Evolutionary conservation across 2,888 invertebrate species (phyloP).

Genomic region (Yponomeuta malinellus): DNA sequence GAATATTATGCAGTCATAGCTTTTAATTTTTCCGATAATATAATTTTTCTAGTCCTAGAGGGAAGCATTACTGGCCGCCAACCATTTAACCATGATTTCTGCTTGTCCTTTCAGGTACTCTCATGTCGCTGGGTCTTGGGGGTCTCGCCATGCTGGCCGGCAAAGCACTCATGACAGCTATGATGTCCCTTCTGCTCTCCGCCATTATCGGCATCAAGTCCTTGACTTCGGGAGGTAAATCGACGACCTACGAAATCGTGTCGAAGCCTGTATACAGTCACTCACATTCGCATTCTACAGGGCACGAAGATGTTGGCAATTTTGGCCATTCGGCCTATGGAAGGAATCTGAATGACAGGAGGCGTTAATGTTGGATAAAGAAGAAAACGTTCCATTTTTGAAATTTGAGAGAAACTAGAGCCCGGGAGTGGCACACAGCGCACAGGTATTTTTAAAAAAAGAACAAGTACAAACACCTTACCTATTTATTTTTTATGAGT

Average conservation of each 20-base stretch:
- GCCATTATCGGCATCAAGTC: constrained; percentile 86
- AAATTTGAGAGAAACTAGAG: not conserved
- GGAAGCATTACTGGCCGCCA: not conserved
- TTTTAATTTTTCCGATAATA: not conserved
- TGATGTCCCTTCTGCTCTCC: constrained; percentile 86
- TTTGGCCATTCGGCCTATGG: constrained; percentile 75
- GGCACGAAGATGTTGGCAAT: constrained; percentile 72
- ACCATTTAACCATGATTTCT: not conserved
- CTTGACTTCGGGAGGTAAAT: constrained; percentile 80
- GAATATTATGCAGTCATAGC: not conserved
- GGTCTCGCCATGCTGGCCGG: constrained; percentile 87
- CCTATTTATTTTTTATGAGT: too few species aligned
- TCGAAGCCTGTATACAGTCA: constrained; percentile 87
- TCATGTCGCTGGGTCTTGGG: constrained; percentile 84
- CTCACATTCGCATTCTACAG: constrained; percentile 75
- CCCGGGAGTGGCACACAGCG: not conserved
- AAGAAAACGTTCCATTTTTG: not conserved
- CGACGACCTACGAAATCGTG: constrained; percentile 89
- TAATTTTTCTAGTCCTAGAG: not conserved
- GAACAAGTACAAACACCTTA: not conserved
- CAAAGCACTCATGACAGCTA: constrained; percentile 87
- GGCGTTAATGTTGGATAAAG: constrained; percentile 30
- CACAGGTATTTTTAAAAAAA: not conserved
- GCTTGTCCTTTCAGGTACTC: constrained; percentile 69
- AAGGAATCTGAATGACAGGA: constrained; percentile 49